Evolutionary conservation across 35 echinoderm and acorn worm genomes (phyloP).

Genomic region (Diadema setosum): DNA sequence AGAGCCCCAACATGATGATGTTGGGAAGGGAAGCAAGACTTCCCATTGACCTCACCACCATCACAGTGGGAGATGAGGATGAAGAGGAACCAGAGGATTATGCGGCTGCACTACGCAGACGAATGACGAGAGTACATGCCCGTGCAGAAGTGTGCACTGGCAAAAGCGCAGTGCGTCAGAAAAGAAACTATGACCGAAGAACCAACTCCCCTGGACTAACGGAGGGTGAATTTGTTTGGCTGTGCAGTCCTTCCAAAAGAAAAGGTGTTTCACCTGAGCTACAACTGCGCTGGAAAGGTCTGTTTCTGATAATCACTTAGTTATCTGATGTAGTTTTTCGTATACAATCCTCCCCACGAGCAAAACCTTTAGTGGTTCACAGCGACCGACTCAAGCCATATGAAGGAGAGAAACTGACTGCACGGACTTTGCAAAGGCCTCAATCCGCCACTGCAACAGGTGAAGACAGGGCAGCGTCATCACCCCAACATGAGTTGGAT

Average conservation of each 20-base stretch:
- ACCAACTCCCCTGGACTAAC: neutral
- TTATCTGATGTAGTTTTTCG: slow-evolving; percentile 39
- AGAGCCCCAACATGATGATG: slow-evolving; percentile 1
- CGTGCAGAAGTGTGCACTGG: neutral
- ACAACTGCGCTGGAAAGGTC: slow-evolving; percentile 49
- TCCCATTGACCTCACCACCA: neutral
- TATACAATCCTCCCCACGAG: neutral
- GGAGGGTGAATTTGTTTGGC: slow-evolving; percentile 13
- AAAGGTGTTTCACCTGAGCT: slow-evolving; percentile 54
- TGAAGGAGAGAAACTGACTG: neutral
- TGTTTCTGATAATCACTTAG: neutral
- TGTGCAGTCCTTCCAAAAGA: slow-evolving; percentile 1
- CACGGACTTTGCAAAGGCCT: neutral
- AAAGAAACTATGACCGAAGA: slow-evolving; percentile 18
- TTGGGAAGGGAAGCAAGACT: slow-evolving; percentile 13
- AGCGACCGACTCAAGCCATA: slow-evolving; percentile 8
- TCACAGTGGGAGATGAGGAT: neutral
- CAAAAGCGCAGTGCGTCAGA: neutral
- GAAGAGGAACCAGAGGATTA: neutral
- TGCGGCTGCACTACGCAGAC: neutral
- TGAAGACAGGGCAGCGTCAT: neutral
- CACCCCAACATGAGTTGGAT: neutral
- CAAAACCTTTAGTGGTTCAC: slow-evolving; percentile 7
- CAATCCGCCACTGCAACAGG: neutral
- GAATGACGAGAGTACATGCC: neutral